Evolutionary conservation across 1,140 invertebrate species (phyloP).

Genomic region (Ganaspis sp.): DNA sequence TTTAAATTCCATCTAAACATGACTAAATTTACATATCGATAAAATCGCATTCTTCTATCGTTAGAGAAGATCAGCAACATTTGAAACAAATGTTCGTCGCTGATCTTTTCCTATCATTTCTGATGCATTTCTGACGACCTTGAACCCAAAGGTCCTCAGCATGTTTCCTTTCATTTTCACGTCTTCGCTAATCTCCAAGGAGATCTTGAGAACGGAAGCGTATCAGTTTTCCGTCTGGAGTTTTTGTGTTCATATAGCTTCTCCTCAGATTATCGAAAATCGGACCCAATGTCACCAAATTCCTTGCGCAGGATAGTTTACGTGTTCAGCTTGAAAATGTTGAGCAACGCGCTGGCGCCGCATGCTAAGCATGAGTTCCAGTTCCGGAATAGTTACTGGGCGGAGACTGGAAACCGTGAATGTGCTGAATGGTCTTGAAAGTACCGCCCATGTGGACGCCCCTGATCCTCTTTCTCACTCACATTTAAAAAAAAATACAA

Average conservation of each 20-base stretch:
- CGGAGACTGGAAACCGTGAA: constrained; percentile 55
- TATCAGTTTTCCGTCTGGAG: not conserved
- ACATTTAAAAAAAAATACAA: constrained; percentile 11
- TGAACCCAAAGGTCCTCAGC: not conserved
- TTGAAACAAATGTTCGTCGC: no score
- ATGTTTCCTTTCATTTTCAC: constrained; percentile 12
- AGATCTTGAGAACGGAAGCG: not conserved
- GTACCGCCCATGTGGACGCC: constrained; percentile 61
- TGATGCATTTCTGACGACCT: not conserved
- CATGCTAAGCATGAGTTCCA: constrained; percentile 35
- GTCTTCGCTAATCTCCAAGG: constrained; percentile 13
- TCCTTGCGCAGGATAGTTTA: not conserved
- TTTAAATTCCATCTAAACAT: no score
- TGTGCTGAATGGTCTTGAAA: constrained; percentile 44
- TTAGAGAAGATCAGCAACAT: no score
- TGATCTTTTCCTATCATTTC: no score
- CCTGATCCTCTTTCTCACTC: constrained; percentile 48
- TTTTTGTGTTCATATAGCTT: not conserved
- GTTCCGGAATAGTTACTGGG: constrained; percentile 56
- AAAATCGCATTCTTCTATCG: no score
- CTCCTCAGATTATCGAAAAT: constrained; percentile 1
- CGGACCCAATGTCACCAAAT: not conserved
- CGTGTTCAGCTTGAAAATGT: not conserved
- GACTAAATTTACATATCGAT: no score
- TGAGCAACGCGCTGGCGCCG: constrained; percentile 41